These are phyloP conservation scores for Sciurus niger DNA, from an alignment of 2,113 vertebrate genomes.

Conservation along the genomic window DNA sequence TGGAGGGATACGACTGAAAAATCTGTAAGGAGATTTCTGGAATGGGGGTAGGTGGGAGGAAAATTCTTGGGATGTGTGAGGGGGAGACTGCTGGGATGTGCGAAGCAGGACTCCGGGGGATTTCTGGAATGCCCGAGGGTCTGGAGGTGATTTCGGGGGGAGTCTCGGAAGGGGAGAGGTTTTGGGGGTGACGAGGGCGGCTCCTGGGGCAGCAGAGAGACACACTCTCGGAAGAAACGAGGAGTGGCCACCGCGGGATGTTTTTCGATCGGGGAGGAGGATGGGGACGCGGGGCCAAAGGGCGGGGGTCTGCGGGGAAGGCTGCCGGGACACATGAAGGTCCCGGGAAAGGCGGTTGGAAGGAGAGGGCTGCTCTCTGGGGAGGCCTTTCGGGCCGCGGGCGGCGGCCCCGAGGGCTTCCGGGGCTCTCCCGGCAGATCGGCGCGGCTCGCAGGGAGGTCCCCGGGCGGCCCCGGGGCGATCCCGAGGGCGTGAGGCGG, in stretches of 20 bases:
- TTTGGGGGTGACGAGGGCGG: neutral
- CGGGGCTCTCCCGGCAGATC: neutral
- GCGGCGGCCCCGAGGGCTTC: no score
- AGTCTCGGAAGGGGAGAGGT: neutral
- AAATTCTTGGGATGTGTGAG: slow-evolving; percentile 30
- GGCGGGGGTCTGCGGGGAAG: neutral
- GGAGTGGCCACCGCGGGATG: slow-evolving; percentile 41
- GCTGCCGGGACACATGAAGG: neutral
- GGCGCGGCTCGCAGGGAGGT: neutral
- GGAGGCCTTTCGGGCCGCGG: neutral
- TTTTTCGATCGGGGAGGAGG: slow-evolving; percentile 22
- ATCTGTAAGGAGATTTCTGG: slow-evolving; percentile 20
- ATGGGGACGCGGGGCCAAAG: neutral
- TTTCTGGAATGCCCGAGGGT: neutral
- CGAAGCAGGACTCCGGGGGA: neutral
- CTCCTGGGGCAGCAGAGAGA: neutral
- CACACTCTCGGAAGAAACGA: neutral
- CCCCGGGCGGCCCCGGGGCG: neutral
- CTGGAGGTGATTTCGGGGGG: neutral
- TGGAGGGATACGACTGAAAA: neutral
- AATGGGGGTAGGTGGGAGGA: neutral
- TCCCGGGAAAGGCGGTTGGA: neutral
- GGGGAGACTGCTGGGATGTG: neutral
- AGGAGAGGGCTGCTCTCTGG: neutral
- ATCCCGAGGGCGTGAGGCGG: neutral